These are phyloP conservation scores for Hormiphora californensis DNA, from an alignment of 37 sponge, comb jelly and placozoan species.

Conservation along the genomic window DNA sequence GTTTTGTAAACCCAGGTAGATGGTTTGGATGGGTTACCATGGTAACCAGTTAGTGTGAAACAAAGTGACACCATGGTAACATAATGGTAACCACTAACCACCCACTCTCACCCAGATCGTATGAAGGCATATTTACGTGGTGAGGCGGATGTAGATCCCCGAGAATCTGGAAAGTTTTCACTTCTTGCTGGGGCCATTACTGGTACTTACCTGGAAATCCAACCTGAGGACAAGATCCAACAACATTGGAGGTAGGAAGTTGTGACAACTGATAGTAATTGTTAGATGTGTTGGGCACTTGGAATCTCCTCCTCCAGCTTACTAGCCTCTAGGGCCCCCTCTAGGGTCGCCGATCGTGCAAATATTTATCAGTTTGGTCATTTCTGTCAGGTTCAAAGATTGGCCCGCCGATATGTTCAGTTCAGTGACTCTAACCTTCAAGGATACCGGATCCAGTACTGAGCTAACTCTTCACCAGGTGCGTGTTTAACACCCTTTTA, in stretches of 20 bases:
- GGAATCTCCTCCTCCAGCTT: too few species aligned
- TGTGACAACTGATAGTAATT: too few species aligned
- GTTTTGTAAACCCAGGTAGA: slow-evolving; percentile 52
- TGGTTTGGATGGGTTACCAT: too few species aligned
- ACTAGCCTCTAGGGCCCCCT: too few species aligned
- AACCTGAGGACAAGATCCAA: slow-evolving; percentile 22
- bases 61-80: not conserved
- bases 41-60: not conserved
- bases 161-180: slow-evolving; percentile 69
- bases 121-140: slow-evolving; percentile 74
- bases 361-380: too few species aligned
- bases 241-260: too few species aligned
- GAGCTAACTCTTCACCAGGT: slow-evolving; percentile 22
- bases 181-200: slow-evolving; percentile 74
- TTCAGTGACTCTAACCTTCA: slow-evolving; percentile 28
- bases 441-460: slow-evolving; percentile 48
- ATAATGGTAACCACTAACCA: not conserved
- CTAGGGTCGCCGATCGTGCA: too few species aligned
- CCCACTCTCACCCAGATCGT: slow-evolving; percentile 29
- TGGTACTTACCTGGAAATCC: slow-evolving; percentile 73
- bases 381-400: slow-evolving; percentile 29
- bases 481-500: too few species aligned
- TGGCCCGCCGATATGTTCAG: slow-evolving; percentile 40
- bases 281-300: too few species aligned
- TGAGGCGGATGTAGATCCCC: slow-evolving; percentile 61